Evolutionary conservation across 1,140 invertebrate genomes (phyloP), one percentile per base, ranked within the genome.

Genomic region (Nymphalis io): DNA sequence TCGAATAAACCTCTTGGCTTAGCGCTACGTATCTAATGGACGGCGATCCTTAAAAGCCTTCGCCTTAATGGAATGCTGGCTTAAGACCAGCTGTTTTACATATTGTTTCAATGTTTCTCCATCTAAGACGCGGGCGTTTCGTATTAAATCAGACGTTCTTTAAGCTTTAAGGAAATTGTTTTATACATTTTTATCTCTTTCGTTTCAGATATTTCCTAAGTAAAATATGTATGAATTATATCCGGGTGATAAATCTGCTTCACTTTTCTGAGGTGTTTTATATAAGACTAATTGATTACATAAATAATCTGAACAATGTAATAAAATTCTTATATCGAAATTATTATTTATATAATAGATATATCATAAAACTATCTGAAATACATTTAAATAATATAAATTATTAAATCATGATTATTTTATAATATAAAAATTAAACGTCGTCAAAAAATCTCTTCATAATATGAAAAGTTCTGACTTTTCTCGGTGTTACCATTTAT

Each of bases 81-180:
- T 63, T 63, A 63, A 63, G 46, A 51, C 27, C 27, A 51, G 55
- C 40, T 23, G 39, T 42, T 66, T 46, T 66, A 58, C 63, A 66
- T 66, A 66, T 66, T 66, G 53, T 58, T 58, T 16, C 39, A 66
- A 66, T 58, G 55, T 59, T 66, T 58, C 40, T 20, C 51, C 51
- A 27, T 27, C 51, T 27, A 55, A 63, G n/a, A 15, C 44, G 2
- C 60, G 44, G 40, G 48, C 44, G 33, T 39, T 51, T 12, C 27
- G 23, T 38, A 62, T 51, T 62, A 62, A 62, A 62, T 51, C 60
- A 62, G 60, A 62, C 46, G 20, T 51, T 63, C 46, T 39, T 16
- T 38, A 39, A 51, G 60, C 60, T 38, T 48, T 15, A 53, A 15
- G 33, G 18, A 53, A 63, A 53, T 63, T 63, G 27, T 53, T 53